phyloP scores from a whole-genome alignment of 1,140 invertebrate species.

The Battus philenor region DNA sequence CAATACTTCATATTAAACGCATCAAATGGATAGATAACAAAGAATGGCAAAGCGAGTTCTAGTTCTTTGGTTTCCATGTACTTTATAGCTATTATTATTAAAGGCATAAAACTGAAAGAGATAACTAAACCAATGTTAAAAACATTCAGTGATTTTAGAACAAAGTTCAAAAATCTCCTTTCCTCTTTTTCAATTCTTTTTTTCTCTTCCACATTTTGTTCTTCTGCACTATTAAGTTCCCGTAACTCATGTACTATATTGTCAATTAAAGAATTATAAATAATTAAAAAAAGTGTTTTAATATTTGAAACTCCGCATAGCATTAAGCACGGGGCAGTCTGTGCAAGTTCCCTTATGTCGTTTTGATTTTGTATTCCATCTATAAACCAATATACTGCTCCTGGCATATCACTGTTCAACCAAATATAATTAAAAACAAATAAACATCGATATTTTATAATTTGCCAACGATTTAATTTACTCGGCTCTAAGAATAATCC shows the following conservation, averaged over 20 bases:
- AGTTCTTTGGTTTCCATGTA: constrained; percentile 21
- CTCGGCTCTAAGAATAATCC: constrained; percentile 21
- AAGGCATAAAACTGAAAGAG: constrained; percentile 20
- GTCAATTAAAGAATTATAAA: constrained; percentile 16
- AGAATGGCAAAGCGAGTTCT: constrained; percentile 22
- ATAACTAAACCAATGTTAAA: constrained; percentile 24
- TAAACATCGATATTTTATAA: constrained; percentile 12
- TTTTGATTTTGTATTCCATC: constrained; percentile 16
- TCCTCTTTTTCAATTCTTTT: constrained; percentile 20
- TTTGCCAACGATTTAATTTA: neutral
- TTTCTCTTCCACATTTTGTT: constrained; percentile 2
- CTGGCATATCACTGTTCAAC: constrained; percentile 23
- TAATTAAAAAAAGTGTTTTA: constrained; percentile 19
- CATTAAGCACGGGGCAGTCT: constrained; percentile 25
- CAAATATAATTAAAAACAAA: constrained; percentile 29
- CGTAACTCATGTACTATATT: constrained; percentile 19
- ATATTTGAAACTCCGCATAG: constrained; percentile 17
- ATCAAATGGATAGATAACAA: constrained; percentile 26
- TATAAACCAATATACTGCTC: constrained; percentile 20
- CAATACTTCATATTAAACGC: constrained; percentile 21
- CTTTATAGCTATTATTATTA: constrained; percentile 23
- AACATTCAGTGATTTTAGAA: constrained; percentile 23
- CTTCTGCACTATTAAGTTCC: constrained; percentile 17
- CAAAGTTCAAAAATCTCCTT: constrained; percentile 23
- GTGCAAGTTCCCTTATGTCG: constrained; percentile 25